Conservation (phyloP, 2,113 vertebrate genomes). For the Emydocephalus ijimae region DNA sequence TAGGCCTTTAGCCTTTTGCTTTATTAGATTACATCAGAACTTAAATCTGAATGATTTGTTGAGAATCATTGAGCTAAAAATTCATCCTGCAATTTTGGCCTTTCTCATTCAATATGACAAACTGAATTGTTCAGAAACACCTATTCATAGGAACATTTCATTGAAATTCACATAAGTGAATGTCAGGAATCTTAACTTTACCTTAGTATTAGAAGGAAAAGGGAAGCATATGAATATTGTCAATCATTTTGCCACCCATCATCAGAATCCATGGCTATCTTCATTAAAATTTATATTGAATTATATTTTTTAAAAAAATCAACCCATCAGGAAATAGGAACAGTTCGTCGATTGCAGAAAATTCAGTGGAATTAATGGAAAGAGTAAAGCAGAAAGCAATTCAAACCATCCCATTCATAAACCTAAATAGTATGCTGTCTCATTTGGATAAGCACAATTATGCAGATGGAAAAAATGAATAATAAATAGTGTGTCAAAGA, state of each 20-base stretch:
- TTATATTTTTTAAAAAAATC: background rate
- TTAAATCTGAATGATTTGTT: conserved; percentile 4
- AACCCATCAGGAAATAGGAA: background rate
- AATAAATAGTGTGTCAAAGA: background rate
- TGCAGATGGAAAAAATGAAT: background rate
- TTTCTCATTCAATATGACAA: background rate
- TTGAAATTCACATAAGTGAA: background rate
- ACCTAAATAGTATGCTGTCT: background rate
- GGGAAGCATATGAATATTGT: background rate
- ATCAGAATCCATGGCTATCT: background rate
- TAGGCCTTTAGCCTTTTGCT: conserved; percentile 7
- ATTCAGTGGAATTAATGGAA: background rate
- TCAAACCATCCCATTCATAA: background rate
- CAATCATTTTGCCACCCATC: background rate
- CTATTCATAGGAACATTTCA: background rate
- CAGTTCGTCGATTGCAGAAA: background rate
- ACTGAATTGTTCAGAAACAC: background rate
- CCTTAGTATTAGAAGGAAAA: background rate
- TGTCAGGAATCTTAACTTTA: background rate
- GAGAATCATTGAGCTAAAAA: background rate
- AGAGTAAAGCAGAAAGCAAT: background rate
- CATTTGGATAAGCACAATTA: background rate
- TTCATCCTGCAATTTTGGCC: background rate
- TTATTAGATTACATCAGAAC: background rate
- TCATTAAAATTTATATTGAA: background rate